A percentile compares a stretch with the other conserved stretches of the same genome.
Evolutionary conservation across 1,140 invertebrate genomes (phyloP).

Genomic region (Solen grandis): DNA sequence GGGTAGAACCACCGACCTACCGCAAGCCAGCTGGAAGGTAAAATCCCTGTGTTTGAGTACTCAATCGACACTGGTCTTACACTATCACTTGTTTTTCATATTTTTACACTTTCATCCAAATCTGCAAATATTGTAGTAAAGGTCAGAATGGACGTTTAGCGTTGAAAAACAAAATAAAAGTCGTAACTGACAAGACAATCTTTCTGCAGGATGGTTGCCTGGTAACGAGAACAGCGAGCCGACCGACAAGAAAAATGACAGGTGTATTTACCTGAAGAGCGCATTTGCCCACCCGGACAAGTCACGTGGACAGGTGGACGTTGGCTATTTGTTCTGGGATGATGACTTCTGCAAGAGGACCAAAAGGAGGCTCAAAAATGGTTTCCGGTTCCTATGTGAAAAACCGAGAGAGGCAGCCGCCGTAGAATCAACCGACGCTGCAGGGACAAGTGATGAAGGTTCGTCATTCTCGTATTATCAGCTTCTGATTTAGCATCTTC

Average conservation of each 20-base stretch:
- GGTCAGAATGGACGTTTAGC: too few relatives aligned
- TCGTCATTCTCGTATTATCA: background rate
- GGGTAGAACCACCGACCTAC: too few relatives aligned
- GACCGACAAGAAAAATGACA: slow-evolving; percentile 22
- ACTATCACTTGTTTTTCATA: too few relatives aligned
- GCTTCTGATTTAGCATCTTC: background rate
- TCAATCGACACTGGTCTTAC: too few relatives aligned
- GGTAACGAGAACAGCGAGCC: slow-evolving; percentile 29
- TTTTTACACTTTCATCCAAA: too few relatives aligned
- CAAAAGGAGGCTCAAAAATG: slow-evolving; percentile 11
- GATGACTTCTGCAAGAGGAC: slow-evolving; percentile 18
- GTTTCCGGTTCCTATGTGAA: slow-evolving; percentile 51
- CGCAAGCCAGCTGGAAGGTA: too few relatives aligned
- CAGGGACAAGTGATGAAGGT: too few relatives aligned
- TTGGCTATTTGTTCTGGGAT: slow-evolving; percentile 41
- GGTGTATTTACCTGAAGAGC: slow-evolving; percentile 29
- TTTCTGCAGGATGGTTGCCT: slow-evolving; percentile 49
- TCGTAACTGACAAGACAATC: too few relatives aligned
- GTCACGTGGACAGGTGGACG: slow-evolving; percentile 7
- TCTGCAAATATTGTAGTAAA: too few relatives aligned
- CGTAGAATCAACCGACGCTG: too few relatives aligned
- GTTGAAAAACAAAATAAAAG: too few relatives aligned
- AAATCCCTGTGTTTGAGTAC: too few relatives aligned
- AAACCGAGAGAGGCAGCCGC: background rate
- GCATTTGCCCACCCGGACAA: slow-evolving; percentile 22